Conservation (phyloP, 1,140 invertebrate genomes). For the Lysiphlebus fabarum region DNA sequence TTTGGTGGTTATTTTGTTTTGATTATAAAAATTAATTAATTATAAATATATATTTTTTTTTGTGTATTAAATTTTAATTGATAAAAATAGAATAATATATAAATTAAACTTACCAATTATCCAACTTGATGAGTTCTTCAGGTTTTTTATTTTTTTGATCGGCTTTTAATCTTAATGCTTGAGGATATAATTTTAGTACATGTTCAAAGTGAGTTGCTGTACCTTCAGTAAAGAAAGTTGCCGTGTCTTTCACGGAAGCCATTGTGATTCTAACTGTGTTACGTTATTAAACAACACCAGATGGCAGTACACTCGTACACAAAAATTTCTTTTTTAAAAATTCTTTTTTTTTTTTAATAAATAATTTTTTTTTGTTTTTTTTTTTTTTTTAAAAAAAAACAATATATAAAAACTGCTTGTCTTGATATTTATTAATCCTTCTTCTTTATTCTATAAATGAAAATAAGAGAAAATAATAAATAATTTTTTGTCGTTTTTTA, state of each 20-base stretch:
- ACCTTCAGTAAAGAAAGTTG: slow-evolving; percentile 86
- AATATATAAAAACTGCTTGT: too few relatives aligned
- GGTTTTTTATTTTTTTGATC: slow-evolving; percentile 85
- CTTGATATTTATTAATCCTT: neutral
- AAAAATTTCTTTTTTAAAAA: too few relatives aligned
- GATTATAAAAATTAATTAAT: too few relatives aligned
- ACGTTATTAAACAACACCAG: slow-evolving; percentile 40
- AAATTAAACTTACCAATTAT: slow-evolving; percentile 78
- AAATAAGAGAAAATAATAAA: slow-evolving; percentile 7
- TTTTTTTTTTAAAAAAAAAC: too few relatives aligned
- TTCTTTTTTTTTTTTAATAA: too few relatives aligned
- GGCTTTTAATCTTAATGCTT: slow-evolving; percentile 82
- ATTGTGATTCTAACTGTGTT: slow-evolving; percentile 63
- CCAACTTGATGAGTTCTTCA: slow-evolving; percentile 87
- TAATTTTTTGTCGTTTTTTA: too few relatives aligned
- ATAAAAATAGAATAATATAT: slow-evolving; percentile 16
- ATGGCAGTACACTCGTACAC: slow-evolving; percentile 32
- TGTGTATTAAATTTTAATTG: too few relatives aligned
- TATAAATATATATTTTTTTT: too few relatives aligned
- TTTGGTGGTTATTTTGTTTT: too few relatives aligned
- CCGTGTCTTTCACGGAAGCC: slow-evolving; percentile 82
- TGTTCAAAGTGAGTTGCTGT: slow-evolving; percentile 82
- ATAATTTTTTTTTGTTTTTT: too few relatives aligned
- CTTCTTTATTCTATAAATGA: slow-evolving; percentile 12
- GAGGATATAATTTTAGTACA: slow-evolving; percentile 83